Conservation (phyloP, 1,140 invertebrate genomes). For the Oedothorax gibbosus region DNA sequence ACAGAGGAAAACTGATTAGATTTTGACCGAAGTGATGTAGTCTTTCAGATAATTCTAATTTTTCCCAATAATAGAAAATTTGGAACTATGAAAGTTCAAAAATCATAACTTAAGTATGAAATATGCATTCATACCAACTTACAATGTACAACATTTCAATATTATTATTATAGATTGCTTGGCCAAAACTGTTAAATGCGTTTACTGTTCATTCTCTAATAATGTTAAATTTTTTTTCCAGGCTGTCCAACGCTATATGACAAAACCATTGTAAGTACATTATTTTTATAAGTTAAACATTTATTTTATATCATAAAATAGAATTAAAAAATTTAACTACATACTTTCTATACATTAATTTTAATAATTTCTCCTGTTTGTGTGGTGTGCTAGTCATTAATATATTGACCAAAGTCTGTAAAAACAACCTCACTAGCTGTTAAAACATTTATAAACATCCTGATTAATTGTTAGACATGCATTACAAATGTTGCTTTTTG, state of each 20-base stretch:
- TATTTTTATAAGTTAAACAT: conserved; percentile 11
- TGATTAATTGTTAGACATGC: too few relatives aligned
- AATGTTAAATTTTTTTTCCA: conserved; percentile 1
- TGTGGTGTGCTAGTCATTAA: background rate
- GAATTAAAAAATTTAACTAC: too few relatives aligned
- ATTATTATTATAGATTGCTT: background rate
- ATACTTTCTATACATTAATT: too few relatives aligned
- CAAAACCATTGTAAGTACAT: conserved; percentile 47
- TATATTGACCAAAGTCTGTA: too few relatives aligned
- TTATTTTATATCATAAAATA: background rate
- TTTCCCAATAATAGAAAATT: background rate
- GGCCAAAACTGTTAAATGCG: background rate
- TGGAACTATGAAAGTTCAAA: too few relatives aligned
- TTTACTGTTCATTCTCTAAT: background rate
- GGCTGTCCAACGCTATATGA: conserved; percentile 43
- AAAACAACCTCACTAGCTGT: too few relatives aligned
- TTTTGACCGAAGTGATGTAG: background rate
- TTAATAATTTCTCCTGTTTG: background rate
- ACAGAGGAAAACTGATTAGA: background rate
- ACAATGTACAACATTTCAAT: background rate
- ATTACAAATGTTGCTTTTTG: too few relatives aligned
- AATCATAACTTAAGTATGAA: too few relatives aligned
- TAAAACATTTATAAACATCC: too few relatives aligned
- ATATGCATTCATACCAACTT: background rate
- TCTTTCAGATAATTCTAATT: background rate